phyloP scores from a whole-genome alignment of 2,113 vertebrate species.

The Raja brachyura region DNA sequence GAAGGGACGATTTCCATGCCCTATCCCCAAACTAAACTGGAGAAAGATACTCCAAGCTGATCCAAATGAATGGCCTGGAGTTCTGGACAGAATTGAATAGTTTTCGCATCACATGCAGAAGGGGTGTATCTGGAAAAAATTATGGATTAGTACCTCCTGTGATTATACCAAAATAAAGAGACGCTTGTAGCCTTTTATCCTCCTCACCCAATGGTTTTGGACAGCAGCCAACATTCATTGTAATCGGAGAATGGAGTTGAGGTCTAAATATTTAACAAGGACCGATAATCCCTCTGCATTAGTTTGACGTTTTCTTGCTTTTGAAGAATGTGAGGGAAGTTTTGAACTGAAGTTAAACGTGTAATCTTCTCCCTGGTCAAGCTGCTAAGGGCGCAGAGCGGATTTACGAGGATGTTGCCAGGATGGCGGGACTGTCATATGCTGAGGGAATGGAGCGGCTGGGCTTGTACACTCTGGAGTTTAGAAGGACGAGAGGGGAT shows the following conservation, averaged over 20 bases:
- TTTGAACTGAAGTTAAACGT: background rate
- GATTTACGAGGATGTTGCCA: no score
- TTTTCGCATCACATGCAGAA: background rate
- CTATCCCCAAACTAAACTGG: no score
- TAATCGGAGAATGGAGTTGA: background rate
- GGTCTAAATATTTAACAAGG: background rate
- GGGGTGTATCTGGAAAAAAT: slow-evolving; percentile 24
- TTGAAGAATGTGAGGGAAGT: background rate
- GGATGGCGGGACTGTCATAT: no score
- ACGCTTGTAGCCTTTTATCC: slow-evolving; percentile 13
- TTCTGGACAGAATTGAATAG: slow-evolving; percentile 8
- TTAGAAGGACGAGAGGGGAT: no score
- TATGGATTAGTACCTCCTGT: slow-evolving; percentile 18
- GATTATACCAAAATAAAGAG: slow-evolving; percentile 33
- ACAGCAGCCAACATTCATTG: background rate
- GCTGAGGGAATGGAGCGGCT: no score
- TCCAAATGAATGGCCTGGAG: background rate
- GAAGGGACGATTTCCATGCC: no score
- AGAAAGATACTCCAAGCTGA: background rate
- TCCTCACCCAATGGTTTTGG: background rate
- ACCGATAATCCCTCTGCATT: background rate
- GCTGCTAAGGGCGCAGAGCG: no score
- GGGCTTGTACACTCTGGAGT: no score
- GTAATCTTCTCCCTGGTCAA: no score
- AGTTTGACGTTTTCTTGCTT: background rate